Conservation (phyloP, 2,113 vertebrate genomes). For the Pangasianodon hypophthalmus region DNA sequence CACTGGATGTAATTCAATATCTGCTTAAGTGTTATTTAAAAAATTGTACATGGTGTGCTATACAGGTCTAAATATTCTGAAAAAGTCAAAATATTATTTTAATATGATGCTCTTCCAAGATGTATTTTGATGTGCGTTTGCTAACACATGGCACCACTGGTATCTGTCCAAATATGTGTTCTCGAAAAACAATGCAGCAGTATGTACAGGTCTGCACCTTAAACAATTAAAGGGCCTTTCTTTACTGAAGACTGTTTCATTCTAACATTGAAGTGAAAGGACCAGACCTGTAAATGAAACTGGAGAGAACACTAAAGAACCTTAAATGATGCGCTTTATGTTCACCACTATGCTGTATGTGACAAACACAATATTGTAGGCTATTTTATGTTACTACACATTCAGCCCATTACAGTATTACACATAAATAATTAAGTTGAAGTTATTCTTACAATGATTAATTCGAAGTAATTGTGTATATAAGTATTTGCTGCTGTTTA, state of each 20-base stretch:
- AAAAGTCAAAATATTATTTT: slow-evolving; percentile 62
- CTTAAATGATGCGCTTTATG: neutral
- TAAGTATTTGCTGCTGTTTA: slow-evolving; percentile 84
- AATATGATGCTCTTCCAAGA: slow-evolving; percentile 60
- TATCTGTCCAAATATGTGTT: slow-evolving; percentile 67
- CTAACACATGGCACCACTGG: slow-evolving; percentile 68
- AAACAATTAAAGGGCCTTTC: slow-evolving; percentile 7
- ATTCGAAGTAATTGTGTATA: slow-evolving; percentile 78
- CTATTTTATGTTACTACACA: slow-evolving; percentile 15
- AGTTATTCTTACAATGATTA: slow-evolving; percentile 64
- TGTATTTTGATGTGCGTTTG: slow-evolving; percentile 78
- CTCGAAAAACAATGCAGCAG: slow-evolving; percentile 7
- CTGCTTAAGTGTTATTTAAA: slow-evolving; percentile 63
- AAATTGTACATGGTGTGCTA: slow-evolving; percentile 70
- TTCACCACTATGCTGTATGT: slow-evolving; percentile 39
- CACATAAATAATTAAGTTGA: slow-evolving; percentile 34
- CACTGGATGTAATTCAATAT: slow-evolving; percentile 62
- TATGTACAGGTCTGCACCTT: slow-evolving; percentile 53
- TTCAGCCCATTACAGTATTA: slow-evolving; percentile 46
- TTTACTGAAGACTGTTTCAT: slow-evolving; percentile 27
- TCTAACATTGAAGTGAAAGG: neutral
- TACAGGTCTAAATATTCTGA: slow-evolving; percentile 69
- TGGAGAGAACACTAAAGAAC: neutral
- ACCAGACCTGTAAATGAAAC: neutral
- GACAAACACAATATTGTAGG: slow-evolving; percentile 46